phyloP scores from a whole-genome alignment of 2,888 invertebrate genomes.

The Argyresthia albistria region DNA sequence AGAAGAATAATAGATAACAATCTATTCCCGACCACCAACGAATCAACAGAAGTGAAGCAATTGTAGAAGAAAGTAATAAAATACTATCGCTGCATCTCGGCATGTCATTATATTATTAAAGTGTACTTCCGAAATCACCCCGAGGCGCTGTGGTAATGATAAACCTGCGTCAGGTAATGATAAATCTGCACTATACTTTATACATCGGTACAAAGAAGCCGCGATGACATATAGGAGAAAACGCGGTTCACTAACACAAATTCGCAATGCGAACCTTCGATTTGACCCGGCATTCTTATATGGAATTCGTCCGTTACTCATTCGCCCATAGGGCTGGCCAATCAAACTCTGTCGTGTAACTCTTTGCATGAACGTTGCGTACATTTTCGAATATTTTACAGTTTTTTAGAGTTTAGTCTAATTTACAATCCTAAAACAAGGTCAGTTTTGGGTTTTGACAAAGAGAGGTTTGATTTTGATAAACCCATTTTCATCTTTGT shows the following conservation, averaged over 20 bases:
- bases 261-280: conserved; percentile 52
- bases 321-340: conserved; percentile 42
- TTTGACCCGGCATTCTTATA: conserved; percentile 61
- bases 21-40: no score
- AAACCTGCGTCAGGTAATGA: conserved; percentile 16
- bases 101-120: conserved; percentile 25
- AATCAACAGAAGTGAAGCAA: conserved; percentile 17
- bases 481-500: no score
- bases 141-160: conserved; percentile 13
- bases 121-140: conserved; percentile 15
- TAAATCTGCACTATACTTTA: conserved; percentile 19
- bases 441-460: no score
- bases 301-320: conserved; percentile 57
- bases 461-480: no score
- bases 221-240: conserved; percentile 56
- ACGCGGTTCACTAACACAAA: conserved; percentile 61
- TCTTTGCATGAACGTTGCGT: no score
- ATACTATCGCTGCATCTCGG: conserved; percentile 25
- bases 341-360: neutral
- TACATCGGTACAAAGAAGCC: conserved; percentile 23
- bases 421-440: no score
- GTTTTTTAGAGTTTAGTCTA: no score
- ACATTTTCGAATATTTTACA: no score
- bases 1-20: no score
- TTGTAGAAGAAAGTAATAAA: conserved; percentile 46